Base-by-base conservation (phyloP, 2,888 invertebrate genomes). In the Aelia acuminata region DNA sequence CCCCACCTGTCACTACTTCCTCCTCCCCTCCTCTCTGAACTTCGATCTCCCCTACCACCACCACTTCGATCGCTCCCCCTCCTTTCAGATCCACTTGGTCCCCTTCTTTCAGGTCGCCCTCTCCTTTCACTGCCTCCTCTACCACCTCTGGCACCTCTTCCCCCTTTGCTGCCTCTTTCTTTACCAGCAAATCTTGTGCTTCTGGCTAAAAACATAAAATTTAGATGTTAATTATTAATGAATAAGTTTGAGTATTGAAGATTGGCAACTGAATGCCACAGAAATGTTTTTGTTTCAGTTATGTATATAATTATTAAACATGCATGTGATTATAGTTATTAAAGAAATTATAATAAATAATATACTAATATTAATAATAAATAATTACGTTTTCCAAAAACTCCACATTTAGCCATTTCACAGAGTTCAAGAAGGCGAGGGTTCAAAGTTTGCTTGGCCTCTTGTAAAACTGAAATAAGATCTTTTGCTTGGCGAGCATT, bases 391-490 rank as follows among this genome's bases (percentile, higher is more conserved):
- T 89, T 90, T 57, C 90, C 91, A 89, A 90, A 90, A 4, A 90
- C 91, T 22, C 91, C 91, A 50, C 89, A 85, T 80, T 90, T 89
- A 0, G 90, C 90, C 90, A 90, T 90, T 84, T 90, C 91, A 35
- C 90, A 90, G 26, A 91, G 89, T 87, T 91, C 90, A 84, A 90
- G 89, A 57, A 91, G 89, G 92, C 97, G 96, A 0, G 98, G 98
- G 92, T 98, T 98, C 90, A 98, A 96, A 84, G 96, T 96, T 93
- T 99, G 98, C 92, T 98, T 98, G 0, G 98, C 98, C 92, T 99
- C 98, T 91, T 96, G 95, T 89, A 99, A 93, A 87, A 98, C 98
- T 90, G 96, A 95, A 91, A 99, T 96, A 92, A 99, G 94, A 93
- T 98, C 98, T 91, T 94, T 95, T 8, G 98, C 98, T 94, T 98